Base-by-base conservation (phyloP, 2,888 invertebrate genomes). In the Tinea trinotella region DNA sequence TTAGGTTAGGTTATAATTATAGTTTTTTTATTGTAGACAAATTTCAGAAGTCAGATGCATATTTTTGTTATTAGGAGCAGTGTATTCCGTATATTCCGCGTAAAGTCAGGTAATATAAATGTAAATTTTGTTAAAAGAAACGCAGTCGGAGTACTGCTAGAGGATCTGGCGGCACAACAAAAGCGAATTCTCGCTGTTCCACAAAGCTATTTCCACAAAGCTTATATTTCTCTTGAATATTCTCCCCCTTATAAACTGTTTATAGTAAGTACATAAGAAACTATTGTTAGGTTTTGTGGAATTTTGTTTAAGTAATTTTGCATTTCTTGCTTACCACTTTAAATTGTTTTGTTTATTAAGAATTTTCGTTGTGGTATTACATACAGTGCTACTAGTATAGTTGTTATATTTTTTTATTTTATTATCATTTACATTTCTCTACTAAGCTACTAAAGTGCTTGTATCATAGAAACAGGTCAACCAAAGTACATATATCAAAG, bases 101-200 rank as follows among this genome's bases (percentile, higher is more conserved):
- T 66, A 69, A 67, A 69, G 64, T 67, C 64, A 59, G 65, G 67
- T 74, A 72, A 74, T 74, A 75, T 75, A 75, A 71, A 75, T 75
- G 74, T 74, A 70, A 75, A 74, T 76, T 64, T 50, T 58, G 60
- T 59, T 61, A 65, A 65, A 70, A 69, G 70, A 72, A 69, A 66
- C 62, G 64, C 62, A 64, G 56, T 55, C 53, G 58, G 57, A 4
- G 13, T 13, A 40, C 13, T 40, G 40, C 40, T 3, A 40, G 40
- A n/a, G 40, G 40, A 40, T 40, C 40, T 40, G 15, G 40, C 13
- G 40, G 40, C 15, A 40, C 7, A 40, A 40, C 40, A 40, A 40
- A 40, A 40, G 40, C 5, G 15, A 40, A 40, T 13, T 13, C 6
- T 15, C 13, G 40, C 7, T 15, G 3, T 15, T n/a, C 7, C n/a